phyloP scores from a whole-genome alignment of 2,888 invertebrate genomes.

The Caenorhabditis uteleia region DNA sequence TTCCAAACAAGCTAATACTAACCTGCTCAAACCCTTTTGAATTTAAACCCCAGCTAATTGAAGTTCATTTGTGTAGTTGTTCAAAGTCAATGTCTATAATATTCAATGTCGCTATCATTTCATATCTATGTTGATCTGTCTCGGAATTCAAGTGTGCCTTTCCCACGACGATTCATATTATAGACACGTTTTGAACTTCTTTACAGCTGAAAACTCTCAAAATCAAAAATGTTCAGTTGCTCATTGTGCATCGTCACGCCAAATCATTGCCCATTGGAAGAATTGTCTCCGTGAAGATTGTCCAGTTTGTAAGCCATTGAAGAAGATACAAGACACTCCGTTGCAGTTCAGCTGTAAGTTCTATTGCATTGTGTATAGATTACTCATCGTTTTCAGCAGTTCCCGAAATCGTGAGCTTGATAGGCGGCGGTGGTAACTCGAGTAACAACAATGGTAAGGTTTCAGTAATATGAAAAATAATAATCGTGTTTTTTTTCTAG shows the following conservation, averaged over 20 bases:
- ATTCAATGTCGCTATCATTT: no score
- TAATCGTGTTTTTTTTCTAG: no score
- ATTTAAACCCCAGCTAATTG: no score
- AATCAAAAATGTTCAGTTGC: constrained; percentile 77
- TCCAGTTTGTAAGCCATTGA: constrained; percentile 95
- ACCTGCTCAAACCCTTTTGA: no score
- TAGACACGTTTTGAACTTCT: constrained; percentile 31
- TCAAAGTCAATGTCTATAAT: no score
- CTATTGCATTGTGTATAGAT: no score
- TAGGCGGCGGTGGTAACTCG: background rate
- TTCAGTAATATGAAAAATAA: no score
- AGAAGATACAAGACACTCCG: constrained; percentile 77
- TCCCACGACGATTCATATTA: no score
- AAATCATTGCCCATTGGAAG: constrained; percentile 99
- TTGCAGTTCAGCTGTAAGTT: constrained; percentile 19
- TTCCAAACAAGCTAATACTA: no score
- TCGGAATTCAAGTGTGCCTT: no score
- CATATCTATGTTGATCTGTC: no score
- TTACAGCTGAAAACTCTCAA: constrained; percentile 34
- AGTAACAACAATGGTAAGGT: constrained; percentile 1
- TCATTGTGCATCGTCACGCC: constrained; percentile 96
- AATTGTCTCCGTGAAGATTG: constrained; percentile 93
- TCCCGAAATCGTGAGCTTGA: constrained; percentile 1
- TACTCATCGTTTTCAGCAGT: background rate
- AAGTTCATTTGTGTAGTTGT: no score